These are phyloP conservation scores for Dilophus febrilis DNA, from an alignment of 2,888 invertebrate species.

Conservation along the genomic window DNA sequence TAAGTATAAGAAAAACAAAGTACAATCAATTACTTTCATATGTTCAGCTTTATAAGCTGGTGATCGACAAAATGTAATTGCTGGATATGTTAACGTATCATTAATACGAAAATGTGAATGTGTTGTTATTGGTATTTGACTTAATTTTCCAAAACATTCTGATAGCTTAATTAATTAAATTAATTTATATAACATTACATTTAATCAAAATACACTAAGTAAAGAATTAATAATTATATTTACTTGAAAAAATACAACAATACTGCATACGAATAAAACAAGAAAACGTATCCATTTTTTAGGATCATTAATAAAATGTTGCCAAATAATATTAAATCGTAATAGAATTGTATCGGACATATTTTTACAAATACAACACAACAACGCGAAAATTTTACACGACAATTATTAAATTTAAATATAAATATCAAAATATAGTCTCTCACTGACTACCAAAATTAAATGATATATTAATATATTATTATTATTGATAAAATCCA, in stretches of 20 bases:
- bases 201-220: no score
- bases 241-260: slow-evolving; percentile 42
- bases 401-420: no score
- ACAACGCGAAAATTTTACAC: no score
- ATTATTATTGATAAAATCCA: no score
- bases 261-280: slow-evolving; percentile 36
- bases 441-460: no score
- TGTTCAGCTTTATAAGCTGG: slow-evolving; percentile 43
- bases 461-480: no score
- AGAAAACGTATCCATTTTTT: slow-evolving; percentile 38
- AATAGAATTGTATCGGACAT: no score
- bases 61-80: slow-evolving; percentile 48
- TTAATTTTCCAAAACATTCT: slow-evolving; percentile 40
- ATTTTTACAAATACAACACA: no score
- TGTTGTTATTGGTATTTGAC: slow-evolving; percentile 46
- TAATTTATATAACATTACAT: slow-evolving; percentile 3
- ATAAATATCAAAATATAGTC: no score
- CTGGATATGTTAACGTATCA: slow-evolving; percentile 46
- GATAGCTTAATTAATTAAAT: slow-evolving; percentile 29
- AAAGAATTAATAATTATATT: slow-evolving; percentile 9
- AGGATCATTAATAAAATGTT: slow-evolving; percentile 23
- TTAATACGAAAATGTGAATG: slow-evolving; percentile 50
- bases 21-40: slow-evolving; percentile 3
- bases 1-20: background rate
- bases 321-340: no score